These are phyloP conservation scores for Drosophila yooni DNA, from an alignment of 2,888 invertebrate genomes.

Conservation along the genomic window DNA sequence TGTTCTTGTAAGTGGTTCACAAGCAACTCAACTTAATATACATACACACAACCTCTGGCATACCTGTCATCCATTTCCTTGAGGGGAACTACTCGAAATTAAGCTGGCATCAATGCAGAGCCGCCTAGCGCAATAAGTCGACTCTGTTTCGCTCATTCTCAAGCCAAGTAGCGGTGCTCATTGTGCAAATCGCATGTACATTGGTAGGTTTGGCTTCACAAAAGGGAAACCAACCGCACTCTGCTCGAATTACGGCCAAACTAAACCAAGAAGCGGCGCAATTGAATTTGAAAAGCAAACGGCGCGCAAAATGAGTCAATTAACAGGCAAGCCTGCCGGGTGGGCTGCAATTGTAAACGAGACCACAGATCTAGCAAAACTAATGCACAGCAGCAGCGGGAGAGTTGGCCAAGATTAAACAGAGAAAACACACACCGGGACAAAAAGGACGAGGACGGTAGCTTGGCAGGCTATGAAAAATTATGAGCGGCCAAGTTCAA, in stretches of 20 bases:
- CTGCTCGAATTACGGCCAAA: conserved; percentile 46
- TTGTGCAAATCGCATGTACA: conserved; percentile 18
- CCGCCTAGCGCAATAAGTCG: conserved; percentile 44
- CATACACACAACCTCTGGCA: neutral
- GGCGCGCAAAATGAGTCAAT: conserved; percentile 76
- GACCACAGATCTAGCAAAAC: conserved; percentile 59
- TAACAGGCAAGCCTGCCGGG: conserved; percentile 36
- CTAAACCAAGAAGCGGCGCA: conserved; percentile 23
- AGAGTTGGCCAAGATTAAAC: conserved; percentile 18
- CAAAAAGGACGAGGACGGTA: conserved; percentile 3
- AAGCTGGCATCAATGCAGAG: conserved; percentile 35
- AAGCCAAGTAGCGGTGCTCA: conserved; percentile 27
- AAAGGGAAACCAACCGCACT: conserved; percentile 31
- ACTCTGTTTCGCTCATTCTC: conserved; percentile 21
- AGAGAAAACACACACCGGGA: conserved; percentile 20
- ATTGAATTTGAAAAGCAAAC: conserved; percentile 69
- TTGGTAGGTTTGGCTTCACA: conserved; percentile 33
- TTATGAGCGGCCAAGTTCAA: conserved; percentile 56
- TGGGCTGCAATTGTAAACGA: conserved; percentile 13
- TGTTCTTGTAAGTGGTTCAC: neutral
- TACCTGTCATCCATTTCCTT: conserved; percentile 7
- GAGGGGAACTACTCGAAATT: conserved; percentile 6
- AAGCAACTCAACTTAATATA: conserved; percentile 1
- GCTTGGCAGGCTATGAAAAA: conserved; percentile 12
- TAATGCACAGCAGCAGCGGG: conserved; percentile 63